Conservation (phyloP, 2,797 vertebrate genomes). For the Chelon labrosus region DNA sequence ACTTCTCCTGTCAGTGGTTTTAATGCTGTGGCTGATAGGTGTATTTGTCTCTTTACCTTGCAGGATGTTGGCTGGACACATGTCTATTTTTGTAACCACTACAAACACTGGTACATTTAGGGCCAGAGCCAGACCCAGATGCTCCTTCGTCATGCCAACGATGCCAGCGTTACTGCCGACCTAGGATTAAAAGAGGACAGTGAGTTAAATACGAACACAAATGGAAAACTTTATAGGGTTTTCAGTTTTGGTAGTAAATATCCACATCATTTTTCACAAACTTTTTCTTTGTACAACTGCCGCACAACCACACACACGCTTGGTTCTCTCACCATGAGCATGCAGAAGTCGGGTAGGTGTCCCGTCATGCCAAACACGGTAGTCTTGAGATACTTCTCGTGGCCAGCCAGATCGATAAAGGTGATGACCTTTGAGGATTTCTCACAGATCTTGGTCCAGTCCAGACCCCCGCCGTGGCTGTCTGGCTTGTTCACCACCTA, state of each 20-base stretch:
- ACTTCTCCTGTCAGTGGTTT: too few species aligned
- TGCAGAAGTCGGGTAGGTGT: slow-evolving; percentile 97
- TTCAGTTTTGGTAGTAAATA: too few species aligned
- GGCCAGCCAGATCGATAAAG: slow-evolving; percentile 97
- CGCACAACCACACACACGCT: neutral
- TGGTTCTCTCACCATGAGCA: slow-evolving; percentile 93
- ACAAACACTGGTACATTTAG: slow-evolving; percentile 98
- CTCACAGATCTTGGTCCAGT: slow-evolving; percentile 99
- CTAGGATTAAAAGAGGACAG: slow-evolving; percentile 69
- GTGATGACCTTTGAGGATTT: slow-evolving; percentile 98
- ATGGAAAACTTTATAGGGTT: too few species aligned
- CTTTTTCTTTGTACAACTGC: too few species aligned
- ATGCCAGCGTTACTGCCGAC: slow-evolving; percentile 98
- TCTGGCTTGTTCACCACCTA: slow-evolving; percentile 97
- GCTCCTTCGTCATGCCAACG: slow-evolving; percentile 99
- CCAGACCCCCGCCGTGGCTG: slow-evolving; percentile 94
- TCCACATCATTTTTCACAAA: too few species aligned
- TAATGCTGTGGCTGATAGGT: too few species aligned
- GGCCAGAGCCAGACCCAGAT: slow-evolving; percentile 94
- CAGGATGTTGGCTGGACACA: slow-evolving; percentile 98
- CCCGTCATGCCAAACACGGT: slow-evolving; percentile 99
- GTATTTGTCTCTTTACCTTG: slow-evolving; percentile 87
- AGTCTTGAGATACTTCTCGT: slow-evolving; percentile 98
- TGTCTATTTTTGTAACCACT: slow-evolving; percentile 98
- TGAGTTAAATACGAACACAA: neutral